Evolutionary conservation across 2,888 invertebrate species (phyloP), one percentile per base, ranked within the genome.

Genomic region (Yponomeuta evonymella): DNA sequence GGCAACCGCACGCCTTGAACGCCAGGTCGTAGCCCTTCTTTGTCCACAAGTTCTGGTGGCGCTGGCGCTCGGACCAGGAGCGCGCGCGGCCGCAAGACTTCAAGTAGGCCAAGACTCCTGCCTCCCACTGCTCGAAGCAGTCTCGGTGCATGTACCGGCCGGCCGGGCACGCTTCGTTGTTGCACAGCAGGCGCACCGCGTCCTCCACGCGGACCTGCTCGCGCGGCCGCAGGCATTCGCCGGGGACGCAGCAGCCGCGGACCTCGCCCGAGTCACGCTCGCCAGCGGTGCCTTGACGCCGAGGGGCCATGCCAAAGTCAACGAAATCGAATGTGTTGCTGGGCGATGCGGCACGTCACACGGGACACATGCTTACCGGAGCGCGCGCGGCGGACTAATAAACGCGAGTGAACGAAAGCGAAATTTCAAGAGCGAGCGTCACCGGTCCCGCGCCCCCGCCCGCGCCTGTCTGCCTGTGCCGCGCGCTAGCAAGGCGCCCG

Each of bases 21-120:
- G 98, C 98, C 84, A 98, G 89, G 88, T 99, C 98, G 92, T 98
- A 98, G 71, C 98, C 98, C 88, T 98, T 98, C 89, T 98, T 98
- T 72, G 98, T 98, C 99, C 99, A 99, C 72, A 99, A 91, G 88
- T 98, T 98, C 91, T 98, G 98, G 79, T 96, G 95, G 48, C 98
- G 94, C 86, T 98, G 98, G 72, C 98, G 94, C 85, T 98, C 98
- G 62, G 98, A 98, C 98, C 98, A 98, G 76, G 97, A 97, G 33
- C 98, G 94, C 4, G 98, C 98, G 58, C 98, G 93, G 70, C 98
- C 98, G 89, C 97, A 97, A 58, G 97, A 96, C 86, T 98, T 97
- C 73, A 99, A 93, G 82, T 97, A 97, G 70, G 96, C 95, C 76
- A 98, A 93, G 72, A 98, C 96, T 62, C 96, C 94, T 85, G 95